Evolutionary conservation across 2,888 invertebrate species (phyloP), one percentile per base, ranked within the genome.

Genomic region (Antheraea assamensis): DNA sequence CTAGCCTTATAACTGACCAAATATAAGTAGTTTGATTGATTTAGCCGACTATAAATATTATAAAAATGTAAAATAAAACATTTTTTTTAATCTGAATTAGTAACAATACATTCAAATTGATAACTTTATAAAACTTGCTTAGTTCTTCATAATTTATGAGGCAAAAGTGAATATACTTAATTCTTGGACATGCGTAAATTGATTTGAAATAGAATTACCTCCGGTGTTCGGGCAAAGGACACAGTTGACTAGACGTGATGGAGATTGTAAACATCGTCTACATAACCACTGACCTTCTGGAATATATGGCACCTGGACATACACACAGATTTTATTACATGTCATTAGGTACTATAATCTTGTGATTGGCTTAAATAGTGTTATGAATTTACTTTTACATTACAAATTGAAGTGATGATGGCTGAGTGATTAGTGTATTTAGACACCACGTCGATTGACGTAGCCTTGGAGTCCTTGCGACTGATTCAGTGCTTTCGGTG

Each of bases 251-350:
- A 99, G 97, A 73, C 98, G 95, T 17, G 99, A 99, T 0, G 99
- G 99, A 4, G 99, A 99, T 85, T 99, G 98, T 19, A 99, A 95
- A 89, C 99, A 99, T 76, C 99, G 96, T 71, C 99, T 95, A 88
- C 99, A 99, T 49, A 99, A 92, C 99, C 99, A 99, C 89, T 99
- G 99, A 0, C 99, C 99, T 87, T 99, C 99, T 0, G 99, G 99
- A 84, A 99, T 98, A 88, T 99, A 99, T 10, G 99, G 99, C 8
- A 96, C 95, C 95, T 95, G 73, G 15, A 77, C 79, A 72, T 70
- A 71, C 71, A 71, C 30, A 64, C 30, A 64, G 15, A 58, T 58
- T 58, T 13, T n/a, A 52, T 21, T 52, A 3, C 49, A 52, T 52
- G 19, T 4, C 49, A 19, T 19, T 52, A 15, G 5, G 19, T 52